phyloP scores from a whole-genome alignment of 2,113 vertebrate genomes.

The Hemichromis elongatus region DNA sequence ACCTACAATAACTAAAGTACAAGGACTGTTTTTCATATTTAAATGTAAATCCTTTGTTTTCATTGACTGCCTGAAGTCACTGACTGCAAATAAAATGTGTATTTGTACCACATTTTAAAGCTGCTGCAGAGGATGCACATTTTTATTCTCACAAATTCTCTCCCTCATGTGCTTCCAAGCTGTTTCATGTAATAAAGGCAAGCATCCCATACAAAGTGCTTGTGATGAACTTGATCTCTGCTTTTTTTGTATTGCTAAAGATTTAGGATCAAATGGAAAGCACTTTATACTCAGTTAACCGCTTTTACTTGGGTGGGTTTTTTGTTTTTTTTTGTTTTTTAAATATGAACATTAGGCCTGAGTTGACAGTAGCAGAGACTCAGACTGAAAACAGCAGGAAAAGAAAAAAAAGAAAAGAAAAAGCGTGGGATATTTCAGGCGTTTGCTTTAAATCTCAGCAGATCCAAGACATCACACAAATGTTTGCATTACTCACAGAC shows the following conservation, averaged over 20 bases:
- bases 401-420: background rate
- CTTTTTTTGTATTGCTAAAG: background rate
- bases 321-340: background rate
- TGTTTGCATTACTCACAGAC: background rate
- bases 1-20: background rate
- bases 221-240: background rate
- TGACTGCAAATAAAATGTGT: background rate
- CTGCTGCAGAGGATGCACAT: background rate
- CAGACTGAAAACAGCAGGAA: background rate
- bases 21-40: background rate
- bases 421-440: fast-evolving
- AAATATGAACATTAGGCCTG: background rate
- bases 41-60: background rate
- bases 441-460: background rate
- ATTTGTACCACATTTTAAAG: background rate
- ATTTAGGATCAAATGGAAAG: background rate
- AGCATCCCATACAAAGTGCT: background rate
- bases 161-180: background rate
- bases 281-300: background rate
- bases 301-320: background rate
- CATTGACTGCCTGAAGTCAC: background rate
- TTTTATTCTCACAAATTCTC: background rate
- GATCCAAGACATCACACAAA: background rate
- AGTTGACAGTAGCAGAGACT: background rate
- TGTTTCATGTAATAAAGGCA: background rate